Evolutionary conservation across 2,888 invertebrate species (phyloP).

Genomic region (Phyto melanocephala): DNA sequence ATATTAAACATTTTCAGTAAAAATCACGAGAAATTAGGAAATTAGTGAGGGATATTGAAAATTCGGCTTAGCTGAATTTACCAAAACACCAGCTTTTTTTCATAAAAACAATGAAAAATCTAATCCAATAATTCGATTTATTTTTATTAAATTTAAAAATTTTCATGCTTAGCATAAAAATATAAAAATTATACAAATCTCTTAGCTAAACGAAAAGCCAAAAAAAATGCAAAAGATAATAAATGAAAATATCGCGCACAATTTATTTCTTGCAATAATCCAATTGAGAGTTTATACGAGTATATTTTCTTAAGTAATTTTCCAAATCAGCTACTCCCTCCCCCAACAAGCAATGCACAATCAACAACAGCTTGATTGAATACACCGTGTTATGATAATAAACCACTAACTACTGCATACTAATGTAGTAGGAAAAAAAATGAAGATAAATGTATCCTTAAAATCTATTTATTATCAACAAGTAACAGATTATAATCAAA

Average conservation of each 20-base stretch:
- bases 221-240: constrained; percentile 41
- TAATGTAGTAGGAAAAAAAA: neutral
- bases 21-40: no score
- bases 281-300: constrained; percentile 70
- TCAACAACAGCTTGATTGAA: constrained; percentile 10
- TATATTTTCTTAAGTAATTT: neutral
- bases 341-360: neutral
- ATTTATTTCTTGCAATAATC: constrained; percentile 71
- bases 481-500: constrained; percentile 58
- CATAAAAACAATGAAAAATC: neutral
- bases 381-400: constrained; percentile 37
- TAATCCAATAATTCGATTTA: constrained; percentile 74
- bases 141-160: constrained; percentile 58
- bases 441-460: constrained; percentile 17
- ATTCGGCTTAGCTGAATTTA: no score
- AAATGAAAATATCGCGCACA: constrained; percentile 52
- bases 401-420: constrained; percentile 54
- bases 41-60: no score
- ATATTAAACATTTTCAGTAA: no score
- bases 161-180: constrained; percentile 25
- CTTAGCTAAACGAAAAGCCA: neutral
- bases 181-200: constrained; percentile 31
- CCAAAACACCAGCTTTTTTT: no score
- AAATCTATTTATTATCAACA: constrained; percentile 47
- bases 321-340: neutral